Percentiles rank a stretch among this genome's conserved stretches.
Evolutionary conservation across 2,888 invertebrate species (phyloP).

Genomic region (Prosopocoilus inquinatus): DNA sequence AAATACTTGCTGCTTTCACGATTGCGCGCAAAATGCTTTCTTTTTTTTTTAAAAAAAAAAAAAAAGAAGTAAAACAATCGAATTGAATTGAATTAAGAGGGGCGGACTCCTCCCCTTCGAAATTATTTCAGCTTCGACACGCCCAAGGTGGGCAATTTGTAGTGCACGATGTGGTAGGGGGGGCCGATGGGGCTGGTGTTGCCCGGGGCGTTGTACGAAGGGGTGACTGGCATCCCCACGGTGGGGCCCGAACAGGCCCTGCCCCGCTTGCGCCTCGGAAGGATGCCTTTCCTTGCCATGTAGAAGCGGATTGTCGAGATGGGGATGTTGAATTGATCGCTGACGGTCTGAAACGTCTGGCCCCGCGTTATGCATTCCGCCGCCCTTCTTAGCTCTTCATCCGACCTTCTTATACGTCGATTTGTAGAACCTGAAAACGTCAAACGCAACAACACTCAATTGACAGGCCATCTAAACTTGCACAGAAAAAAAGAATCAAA

Average conservation of each 20-base stretch:
- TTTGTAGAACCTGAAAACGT: conserved; percentile 34
- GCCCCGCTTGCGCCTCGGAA: conserved; percentile 76
- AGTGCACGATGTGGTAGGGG: conserved; percentile 75
- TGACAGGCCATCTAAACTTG: background rate
- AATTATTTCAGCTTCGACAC: conserved; percentile 51
- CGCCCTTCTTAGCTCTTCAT: conserved; percentile 73
- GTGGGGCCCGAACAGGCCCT: conserved; percentile 50
- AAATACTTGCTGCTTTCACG: background rate
- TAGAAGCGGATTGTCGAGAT: conserved; percentile 85
- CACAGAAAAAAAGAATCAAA: background rate
- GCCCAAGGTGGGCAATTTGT: conserved; percentile 67
- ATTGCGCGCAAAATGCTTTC: background rate
- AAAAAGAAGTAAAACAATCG: background rate
- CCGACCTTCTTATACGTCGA: conserved; percentile 68
- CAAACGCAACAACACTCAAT: background rate
- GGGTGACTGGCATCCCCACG: conserved; percentile 35
- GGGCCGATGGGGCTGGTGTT: conserved; percentile 66
- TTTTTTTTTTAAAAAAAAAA: background rate
- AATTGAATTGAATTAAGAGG: too few species aligned
- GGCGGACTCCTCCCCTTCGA: background rate
- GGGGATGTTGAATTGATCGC: conserved; percentile 83
- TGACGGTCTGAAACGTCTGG: conserved; percentile 83
- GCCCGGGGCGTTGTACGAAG: conserved; percentile 49
- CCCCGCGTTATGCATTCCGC: conserved; percentile 85
- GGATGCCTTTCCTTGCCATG: conserved; percentile 82